Conservation (phyloP, 2,113 vertebrate species). For the Microtus montanus region DNA sequence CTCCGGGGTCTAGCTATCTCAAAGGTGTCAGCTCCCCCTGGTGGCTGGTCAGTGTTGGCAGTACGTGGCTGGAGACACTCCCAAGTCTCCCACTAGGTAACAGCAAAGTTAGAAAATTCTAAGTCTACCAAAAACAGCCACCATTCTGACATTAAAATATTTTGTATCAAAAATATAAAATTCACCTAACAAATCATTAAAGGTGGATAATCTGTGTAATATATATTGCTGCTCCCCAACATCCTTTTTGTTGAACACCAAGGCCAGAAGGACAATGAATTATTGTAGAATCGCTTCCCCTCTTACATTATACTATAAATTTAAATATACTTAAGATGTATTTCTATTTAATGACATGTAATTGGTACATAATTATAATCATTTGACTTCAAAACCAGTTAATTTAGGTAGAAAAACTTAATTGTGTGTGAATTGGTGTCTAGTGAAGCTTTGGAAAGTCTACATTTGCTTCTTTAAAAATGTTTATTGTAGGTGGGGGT, state of each 20-base stretch:
- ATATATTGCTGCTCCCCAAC: constrained; percentile 21
- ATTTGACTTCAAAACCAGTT: constrained; percentile 55
- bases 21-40: not conserved
- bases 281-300: constrained; percentile 21
- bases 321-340: constrained; percentile 33
- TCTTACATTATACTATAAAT: constrained; percentile 45
- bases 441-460: constrained; percentile 50
- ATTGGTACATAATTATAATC: constrained; percentile 56
- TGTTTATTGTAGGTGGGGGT: constrained; percentile 9
- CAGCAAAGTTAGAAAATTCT: not conserved
- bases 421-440: constrained; percentile 53
- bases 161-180: not conserved
- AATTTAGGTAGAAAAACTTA: constrained; percentile 55
- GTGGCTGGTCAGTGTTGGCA: not conserved
- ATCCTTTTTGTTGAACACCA: not conserved
- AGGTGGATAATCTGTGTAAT: not conserved
- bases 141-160: constrained; percentile 14
- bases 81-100: not conserved
- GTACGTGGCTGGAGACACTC: not conserved
- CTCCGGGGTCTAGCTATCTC: not conserved
- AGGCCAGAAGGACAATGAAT: constrained; percentile 1
- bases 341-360: constrained; percentile 78
- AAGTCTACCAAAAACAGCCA: not conserved
- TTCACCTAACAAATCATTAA: not conserved
- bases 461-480: constrained; percentile 58